A percentile compares a stretch with the other conserved stretches of the same genome.
Evolutionary conservation across 30 jellyfish, hydroid and myxozoan species (phyloP).

Genomic region (Catostylus mosaicus): DNA sequence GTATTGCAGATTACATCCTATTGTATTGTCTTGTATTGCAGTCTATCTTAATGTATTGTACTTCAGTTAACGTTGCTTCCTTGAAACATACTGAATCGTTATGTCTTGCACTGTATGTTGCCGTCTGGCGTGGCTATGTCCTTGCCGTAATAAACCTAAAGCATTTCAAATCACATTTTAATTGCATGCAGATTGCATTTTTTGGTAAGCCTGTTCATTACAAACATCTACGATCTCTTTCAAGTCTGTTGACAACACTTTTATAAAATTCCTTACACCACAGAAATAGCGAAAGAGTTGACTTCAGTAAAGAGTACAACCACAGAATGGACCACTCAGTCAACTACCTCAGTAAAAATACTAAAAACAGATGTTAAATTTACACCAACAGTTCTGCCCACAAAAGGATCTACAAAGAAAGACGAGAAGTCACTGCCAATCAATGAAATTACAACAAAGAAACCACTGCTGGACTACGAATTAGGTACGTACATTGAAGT

Average conservation of each 20-base stretch:
- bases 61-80: too few species aligned
- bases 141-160: too few species aligned
- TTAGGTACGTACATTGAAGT: neutral
- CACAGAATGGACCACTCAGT: conserved; percentile 18
- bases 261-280: conserved; percentile 14
- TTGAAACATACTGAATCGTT: too few species aligned
- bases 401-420: neutral
- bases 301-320: conserved; percentile 28
- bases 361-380: conserved; percentile 43
- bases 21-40: conserved; percentile 3
- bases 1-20: neutral
- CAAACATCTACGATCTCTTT: neutral
- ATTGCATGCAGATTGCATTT: too few species aligned
- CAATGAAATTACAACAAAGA: neutral
- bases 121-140: neutral
- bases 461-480: neutral
- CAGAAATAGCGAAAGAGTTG: conserved; percentile 35
- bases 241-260: neutral
- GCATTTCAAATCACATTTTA: neutral
- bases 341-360: conserved; percentile 11
- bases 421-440: neutral
- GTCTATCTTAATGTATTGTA: too few species aligned
- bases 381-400: conserved; percentile 43
- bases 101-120: neutral
- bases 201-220: conserved; percentile 2